These are phyloP conservation scores for Coelopa pilipes DNA, from an alignment of 2,888 invertebrate genomes.

Conservation along the genomic window DNA sequence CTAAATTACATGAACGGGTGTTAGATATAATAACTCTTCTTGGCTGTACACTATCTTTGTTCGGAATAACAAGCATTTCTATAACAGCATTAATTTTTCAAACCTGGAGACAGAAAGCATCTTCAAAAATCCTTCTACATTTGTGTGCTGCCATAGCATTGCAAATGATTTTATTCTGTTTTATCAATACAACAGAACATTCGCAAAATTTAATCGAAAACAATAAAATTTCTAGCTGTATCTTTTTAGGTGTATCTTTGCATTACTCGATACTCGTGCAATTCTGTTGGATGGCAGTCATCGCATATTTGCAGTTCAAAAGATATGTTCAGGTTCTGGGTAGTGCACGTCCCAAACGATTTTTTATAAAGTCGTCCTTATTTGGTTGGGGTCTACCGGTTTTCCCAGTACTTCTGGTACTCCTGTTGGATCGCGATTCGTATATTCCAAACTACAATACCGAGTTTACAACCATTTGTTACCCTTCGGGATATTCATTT, in stretches of 20 bases:
- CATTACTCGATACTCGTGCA: slow-evolving; percentile 77
- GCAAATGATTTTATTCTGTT: slow-evolving; percentile 68
- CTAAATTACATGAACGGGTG: slow-evolving; percentile 64
- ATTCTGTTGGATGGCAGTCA: slow-evolving; percentile 79
- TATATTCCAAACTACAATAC: slow-evolving; percentile 64
- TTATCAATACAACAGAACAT: slow-evolving; percentile 59
- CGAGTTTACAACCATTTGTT: slow-evolving; percentile 66
- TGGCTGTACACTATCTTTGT: slow-evolving; percentile 71
- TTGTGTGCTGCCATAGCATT: slow-evolving; percentile 73
- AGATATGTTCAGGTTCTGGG: slow-evolving; percentile 75
- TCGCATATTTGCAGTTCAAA: slow-evolving; percentile 75
- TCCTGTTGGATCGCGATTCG: slow-evolving; percentile 67
- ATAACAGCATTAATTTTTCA: slow-evolving; percentile 71
- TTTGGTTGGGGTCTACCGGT: slow-evolving; percentile 74
- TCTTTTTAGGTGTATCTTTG: slow-evolving; percentile 71
- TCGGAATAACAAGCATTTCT: slow-evolving; percentile 71
- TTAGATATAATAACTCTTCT: slow-evolving; percentile 72
- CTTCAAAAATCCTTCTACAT: slow-evolving; percentile 75
- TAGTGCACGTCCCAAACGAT: slow-evolving; percentile 69
- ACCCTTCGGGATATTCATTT: slow-evolving; percentile 69
- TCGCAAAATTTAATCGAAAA: slow-evolving; percentile 57
- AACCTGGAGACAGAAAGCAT: slow-evolving; percentile 73
- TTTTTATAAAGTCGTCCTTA: slow-evolving; percentile 73
- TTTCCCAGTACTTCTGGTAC: slow-evolving; percentile 69
- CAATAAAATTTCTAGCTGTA: slow-evolving; percentile 67